These are phyloP conservation scores for Porites rus DNA, from an alignment of 92 coral and sea anemone genomes.

Conservation along the genomic window DNA sequence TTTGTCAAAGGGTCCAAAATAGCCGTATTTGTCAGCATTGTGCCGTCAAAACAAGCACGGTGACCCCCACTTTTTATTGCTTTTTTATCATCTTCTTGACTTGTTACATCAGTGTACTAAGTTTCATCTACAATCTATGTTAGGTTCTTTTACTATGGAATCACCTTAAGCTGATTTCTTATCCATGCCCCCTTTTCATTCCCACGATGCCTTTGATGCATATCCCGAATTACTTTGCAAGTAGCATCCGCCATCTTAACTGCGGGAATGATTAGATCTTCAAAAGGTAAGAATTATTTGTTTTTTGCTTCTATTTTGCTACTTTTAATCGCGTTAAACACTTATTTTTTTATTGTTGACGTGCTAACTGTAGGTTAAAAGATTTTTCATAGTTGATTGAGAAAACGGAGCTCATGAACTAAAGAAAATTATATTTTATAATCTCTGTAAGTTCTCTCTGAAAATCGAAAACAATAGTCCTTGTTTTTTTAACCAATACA, in stretches of 20 bases:
- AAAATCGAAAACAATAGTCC: not conserved
- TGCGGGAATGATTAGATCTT: not conserved
- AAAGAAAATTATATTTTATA: not conserved
- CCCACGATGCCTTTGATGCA: too few relatives aligned
- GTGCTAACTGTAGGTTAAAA: too few relatives aligned
- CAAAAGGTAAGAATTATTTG: constrained; percentile 1
- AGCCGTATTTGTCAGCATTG: too few relatives aligned
- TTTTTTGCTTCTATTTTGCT: not conserved
- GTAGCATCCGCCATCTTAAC: not conserved
- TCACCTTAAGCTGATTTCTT: not conserved
- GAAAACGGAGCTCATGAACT: too few relatives aligned
- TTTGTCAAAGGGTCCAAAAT: too few relatives aligned
- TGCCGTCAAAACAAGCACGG: too few relatives aligned
- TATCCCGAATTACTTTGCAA: not conserved
- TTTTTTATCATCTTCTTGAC: too few relatives aligned
- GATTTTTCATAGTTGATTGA: too few relatives aligned
- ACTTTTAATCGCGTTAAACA: not conserved
- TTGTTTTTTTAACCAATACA: not conserved
- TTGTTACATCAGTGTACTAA: too few relatives aligned
- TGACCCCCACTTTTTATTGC: too few relatives aligned
- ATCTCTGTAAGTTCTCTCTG: not conserved
- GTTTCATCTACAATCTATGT: too few relatives aligned
- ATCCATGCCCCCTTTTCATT: not conserved
- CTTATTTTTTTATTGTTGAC: not conserved
- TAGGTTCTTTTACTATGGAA: too few relatives aligned